Evolutionary conservation across 2,888 invertebrate species (phyloP).

Genomic region (Amiota minor): DNA sequence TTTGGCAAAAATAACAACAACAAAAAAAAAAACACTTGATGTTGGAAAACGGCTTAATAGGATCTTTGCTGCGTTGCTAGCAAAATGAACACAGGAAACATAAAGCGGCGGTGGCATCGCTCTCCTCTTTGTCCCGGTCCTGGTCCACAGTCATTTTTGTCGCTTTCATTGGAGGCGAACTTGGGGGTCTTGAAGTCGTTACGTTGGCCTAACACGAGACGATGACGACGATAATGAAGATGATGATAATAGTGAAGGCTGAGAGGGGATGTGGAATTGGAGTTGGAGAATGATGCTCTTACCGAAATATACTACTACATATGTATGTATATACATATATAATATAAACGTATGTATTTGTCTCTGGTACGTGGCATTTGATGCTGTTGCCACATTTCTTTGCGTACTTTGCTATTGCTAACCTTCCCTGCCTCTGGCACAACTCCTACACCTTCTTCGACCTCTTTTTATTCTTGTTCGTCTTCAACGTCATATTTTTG

Average conservation of each 20-base stretch:
- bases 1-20: constrained; percentile 33
- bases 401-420: constrained; percentile 17
- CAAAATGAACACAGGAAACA: background rate
- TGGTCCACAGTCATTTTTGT: too few species aligned
- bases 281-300: too few species aligned
- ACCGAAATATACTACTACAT: background rate
- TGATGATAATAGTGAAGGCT: constrained; percentile 30
- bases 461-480: too few species aligned
- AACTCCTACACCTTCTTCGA: too few species aligned
- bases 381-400: constrained; percentile 60
- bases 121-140: too few species aligned
- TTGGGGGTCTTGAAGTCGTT: too few species aligned
- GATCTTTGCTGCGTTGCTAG: constrained; percentile 23
- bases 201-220: background rate
- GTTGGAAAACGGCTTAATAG: constrained; percentile 32
- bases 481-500: too few species aligned
- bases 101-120: background rate
- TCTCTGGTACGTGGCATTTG: constrained; percentile 59
- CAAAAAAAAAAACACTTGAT: constrained; percentile 33
- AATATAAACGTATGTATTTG: background rate
- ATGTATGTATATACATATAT: background rate
- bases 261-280: background rate
- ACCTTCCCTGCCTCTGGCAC: constrained; percentile 15
- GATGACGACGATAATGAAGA: background rate
- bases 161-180: too few species aligned